phyloP scores from a whole-genome alignment of 2,113 vertebrate species.

The Raphicerus campestris region DNA sequence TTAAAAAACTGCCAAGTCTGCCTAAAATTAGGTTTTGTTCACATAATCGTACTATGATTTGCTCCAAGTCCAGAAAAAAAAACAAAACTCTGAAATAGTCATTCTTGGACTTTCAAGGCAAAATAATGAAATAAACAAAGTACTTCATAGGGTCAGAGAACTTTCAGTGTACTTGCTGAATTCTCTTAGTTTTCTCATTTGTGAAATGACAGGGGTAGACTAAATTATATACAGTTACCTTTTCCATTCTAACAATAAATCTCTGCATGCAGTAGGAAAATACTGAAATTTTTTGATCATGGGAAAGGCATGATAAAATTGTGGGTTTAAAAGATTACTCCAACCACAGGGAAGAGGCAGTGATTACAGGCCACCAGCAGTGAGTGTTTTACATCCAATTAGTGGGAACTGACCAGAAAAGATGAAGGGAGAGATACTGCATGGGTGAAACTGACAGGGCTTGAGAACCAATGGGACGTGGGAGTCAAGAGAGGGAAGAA shows the following conservation, averaged over 20 bases:
- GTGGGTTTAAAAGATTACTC: neutral
- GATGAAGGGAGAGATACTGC: neutral
- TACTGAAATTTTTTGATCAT: neutral
- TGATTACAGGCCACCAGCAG: neutral
- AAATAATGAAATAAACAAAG: neutral
- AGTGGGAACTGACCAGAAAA: neutral
- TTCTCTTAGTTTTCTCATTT: conserved; percentile 17
- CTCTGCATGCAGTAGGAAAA: neutral
- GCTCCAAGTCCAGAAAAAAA: neutral
- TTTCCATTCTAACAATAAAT: neutral
- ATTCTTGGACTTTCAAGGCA: neutral
- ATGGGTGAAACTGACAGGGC: neutral
- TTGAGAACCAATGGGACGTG: neutral
- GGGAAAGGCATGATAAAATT: neutral
- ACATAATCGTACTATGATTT: neutral
- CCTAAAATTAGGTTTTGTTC: conserved; percentile 22
- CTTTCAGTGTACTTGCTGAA: neutral
- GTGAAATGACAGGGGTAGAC: neutral
- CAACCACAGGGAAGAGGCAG: neutral
- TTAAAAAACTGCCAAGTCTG: conserved; percentile 50
- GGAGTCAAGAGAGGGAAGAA: neutral
- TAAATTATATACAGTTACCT: neutral
- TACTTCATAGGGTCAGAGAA: neutral
- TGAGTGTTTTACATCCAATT: neutral
- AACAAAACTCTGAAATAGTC: neutral